phyloP scores from a whole-genome alignment of 2,888 invertebrate genomes.

The Lamellibrachia satsuma region DNA sequence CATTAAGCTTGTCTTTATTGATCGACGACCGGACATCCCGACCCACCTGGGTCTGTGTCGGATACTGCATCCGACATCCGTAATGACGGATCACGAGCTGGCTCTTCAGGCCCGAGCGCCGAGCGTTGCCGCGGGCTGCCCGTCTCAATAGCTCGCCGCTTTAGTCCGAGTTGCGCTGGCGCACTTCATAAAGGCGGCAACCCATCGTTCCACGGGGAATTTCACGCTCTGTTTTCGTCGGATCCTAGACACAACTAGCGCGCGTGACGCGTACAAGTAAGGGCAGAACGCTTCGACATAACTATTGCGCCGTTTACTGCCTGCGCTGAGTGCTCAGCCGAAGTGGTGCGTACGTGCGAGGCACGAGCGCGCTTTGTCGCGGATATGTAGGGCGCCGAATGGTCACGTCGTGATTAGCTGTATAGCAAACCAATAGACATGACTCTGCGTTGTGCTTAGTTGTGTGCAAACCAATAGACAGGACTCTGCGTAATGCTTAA shows the following conservation, averaged over 20 bases:
- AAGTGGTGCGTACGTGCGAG: background rate
- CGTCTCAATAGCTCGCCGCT: background rate
- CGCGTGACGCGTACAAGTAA: background rate
- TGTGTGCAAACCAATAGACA: too few relatives aligned
- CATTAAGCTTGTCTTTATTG: background rate
- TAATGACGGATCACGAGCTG: background rate
- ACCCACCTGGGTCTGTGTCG: background rate
- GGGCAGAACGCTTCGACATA: background rate
- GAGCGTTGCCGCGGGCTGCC: background rate
- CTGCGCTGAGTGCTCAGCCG: background rate
- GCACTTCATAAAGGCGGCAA: background rate
- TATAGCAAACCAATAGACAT: too few relatives aligned
- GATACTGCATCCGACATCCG: background rate
- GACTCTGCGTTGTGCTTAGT: background rate
- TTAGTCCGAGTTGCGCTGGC: background rate
- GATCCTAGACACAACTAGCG: background rate
- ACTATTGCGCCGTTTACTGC: background rate
- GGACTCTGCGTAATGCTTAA: too few relatives aligned
- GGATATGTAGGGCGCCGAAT: background rate
- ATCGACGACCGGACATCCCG: background rate
- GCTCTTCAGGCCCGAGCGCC: background rate
- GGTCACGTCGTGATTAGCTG: background rate
- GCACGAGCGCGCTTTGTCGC: background rate
- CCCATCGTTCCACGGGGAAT: background rate
- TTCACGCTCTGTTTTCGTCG: background rate